phyloP scores from a whole-genome alignment of 2,888 invertebrate species.

The Leucophora obtusa region DNA sequence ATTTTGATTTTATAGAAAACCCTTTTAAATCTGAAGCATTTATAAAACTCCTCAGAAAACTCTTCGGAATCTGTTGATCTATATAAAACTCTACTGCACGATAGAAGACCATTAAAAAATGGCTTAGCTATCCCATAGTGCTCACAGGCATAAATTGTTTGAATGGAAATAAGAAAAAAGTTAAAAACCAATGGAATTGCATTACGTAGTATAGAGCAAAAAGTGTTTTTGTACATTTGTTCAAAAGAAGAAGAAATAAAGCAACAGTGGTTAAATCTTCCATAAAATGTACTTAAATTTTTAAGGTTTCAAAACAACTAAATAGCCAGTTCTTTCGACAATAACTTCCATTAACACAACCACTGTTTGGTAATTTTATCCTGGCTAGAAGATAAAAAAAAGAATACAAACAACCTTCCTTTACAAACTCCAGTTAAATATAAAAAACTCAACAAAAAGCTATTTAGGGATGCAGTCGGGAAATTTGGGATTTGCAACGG shows the following conservation, averaged over 20 bases:
- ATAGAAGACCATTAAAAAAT: too few species aligned
- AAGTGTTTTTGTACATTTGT: neutral
- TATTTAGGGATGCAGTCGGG: conserved; percentile 4
- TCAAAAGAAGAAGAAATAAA: neutral
- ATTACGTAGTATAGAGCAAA: neutral
- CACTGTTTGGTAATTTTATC: neutral
- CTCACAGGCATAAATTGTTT: too few species aligned
- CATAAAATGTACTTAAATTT: neutral
- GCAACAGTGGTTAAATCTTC: neutral
- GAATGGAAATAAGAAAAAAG: neutral
- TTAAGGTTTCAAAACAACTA: neutral
- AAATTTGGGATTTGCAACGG: conserved; percentile 1
- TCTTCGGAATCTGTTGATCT: too few species aligned
- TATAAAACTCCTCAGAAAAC: too few species aligned
- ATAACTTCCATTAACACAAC: neutral
- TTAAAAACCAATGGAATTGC: neutral
- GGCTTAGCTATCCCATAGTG: too few species aligned
- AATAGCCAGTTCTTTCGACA: neutral
- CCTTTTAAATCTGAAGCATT: too few species aligned
- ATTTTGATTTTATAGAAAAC: too few species aligned
- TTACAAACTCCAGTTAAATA: neutral
- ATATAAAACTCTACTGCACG: too few species aligned
- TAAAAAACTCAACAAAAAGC: neutral
- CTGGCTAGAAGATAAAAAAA: neutral
- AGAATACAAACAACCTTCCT: neutral